Evolutionary conservation across 2,888 invertebrate genomes (phyloP), one percentile per base, ranked within the genome.

Genomic region (Acrobasis repandana): DNA sequence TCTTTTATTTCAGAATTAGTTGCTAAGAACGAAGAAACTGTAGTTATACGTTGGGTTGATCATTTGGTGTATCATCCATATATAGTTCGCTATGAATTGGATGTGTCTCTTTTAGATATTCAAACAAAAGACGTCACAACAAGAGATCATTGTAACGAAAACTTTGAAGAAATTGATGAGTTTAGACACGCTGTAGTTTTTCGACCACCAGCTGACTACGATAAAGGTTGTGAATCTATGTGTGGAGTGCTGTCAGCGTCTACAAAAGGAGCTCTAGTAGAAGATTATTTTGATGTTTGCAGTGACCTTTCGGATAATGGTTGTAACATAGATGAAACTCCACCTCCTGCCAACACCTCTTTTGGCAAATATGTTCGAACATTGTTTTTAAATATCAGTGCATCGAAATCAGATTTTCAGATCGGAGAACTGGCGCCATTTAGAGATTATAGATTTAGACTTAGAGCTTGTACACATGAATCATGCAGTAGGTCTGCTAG

Each of bases 211-310:
- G 70, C 72, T 15, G 77, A 82, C 34, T 91, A 91, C 67, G 80
- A 76, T 5, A 79, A 68, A 67, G 78, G 79, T 9, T 91, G 91
- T 68, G 85, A 88, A 69, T 83, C 85, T 9, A 84, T 80, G 77
- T 90, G 89, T 66, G 90, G 87, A 0, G 61, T 85, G 9, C 69
- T 86, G 8, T 82, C 88, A 2, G 74, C 81, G 1, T 76, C 76
- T 3, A 81, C 86, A 4, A 72, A 72, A 33, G 86, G 85, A 2
- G 82, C 83, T 1, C 72, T 88, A 72, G 77, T 80, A 0, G 83
- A 89, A 63, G 87, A 88, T 14, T 70, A 81, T 61, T 88, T 90
- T 63, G 89, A 90, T 61, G 70, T 90, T 9, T 90, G 88, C 59
- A 75, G 75, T 51, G 72, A 66, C 11, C 70, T 79, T 9, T 38